Evolutionary conservation across 2,888 invertebrate genomes (phyloP).

Genomic region (Dynastes grantii): DNA sequence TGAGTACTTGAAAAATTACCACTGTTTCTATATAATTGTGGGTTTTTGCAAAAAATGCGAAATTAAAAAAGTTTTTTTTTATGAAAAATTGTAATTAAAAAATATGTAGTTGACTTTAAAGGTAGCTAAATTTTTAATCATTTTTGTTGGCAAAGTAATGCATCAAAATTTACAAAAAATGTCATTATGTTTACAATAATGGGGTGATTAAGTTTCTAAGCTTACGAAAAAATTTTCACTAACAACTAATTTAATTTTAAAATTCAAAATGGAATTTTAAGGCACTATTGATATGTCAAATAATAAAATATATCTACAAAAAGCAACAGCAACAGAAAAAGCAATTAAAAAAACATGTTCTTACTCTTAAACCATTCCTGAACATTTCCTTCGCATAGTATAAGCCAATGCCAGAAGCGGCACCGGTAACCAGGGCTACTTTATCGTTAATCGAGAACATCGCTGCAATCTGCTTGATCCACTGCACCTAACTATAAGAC

Average conservation of each 20-base stretch:
- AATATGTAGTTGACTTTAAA: too few relatives aligned
- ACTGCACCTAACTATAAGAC: not conserved
- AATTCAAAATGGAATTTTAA: not conserved
- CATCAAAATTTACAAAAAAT: too few relatives aligned
- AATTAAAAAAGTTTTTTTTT: too few relatives aligned
- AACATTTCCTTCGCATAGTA: conserved; percentile 80
- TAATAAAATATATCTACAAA: not conserved
- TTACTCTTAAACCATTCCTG: conserved; percentile 72
- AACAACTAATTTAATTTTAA: not conserved
- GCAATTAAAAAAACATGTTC: not conserved
- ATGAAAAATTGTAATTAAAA: too few relatives aligned
- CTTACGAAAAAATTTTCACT: not conserved
- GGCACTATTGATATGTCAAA: not conserved
- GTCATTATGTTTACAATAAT: too few relatives aligned
- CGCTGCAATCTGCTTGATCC: not conserved
- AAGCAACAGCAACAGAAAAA: not conserved
- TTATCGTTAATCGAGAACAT: conserved; percentile 73
- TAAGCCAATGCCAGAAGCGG: conserved; percentile 82
- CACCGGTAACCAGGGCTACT: conserved; percentile 82
- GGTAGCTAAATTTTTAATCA: too few relatives aligned
- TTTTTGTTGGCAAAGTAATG: too few relatives aligned
- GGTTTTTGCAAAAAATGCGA: too few relatives aligned
- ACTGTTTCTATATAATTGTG: too few relatives aligned
- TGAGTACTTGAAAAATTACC: too few relatives aligned
- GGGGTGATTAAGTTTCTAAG: not conserved